These are phyloP conservation scores for Leptinotarsa texana DNA, from an alignment of 1,140 invertebrate species.

Conservation along the genomic window DNA sequence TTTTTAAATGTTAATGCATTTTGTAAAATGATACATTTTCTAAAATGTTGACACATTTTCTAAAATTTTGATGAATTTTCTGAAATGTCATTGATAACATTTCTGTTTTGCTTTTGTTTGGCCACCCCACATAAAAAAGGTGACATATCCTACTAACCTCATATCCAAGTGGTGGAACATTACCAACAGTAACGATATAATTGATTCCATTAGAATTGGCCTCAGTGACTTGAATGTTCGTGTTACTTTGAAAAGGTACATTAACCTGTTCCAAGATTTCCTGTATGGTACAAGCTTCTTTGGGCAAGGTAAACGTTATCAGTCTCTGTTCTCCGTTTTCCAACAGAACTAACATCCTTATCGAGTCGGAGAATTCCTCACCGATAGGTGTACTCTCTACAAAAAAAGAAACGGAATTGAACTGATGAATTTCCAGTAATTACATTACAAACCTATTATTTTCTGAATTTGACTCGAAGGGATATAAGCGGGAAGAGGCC, in stretches of 20 bases:
- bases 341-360: slow-evolving; percentile 75
- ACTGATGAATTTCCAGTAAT: not conserved
- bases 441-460: slow-evolving; percentile 46
- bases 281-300: slow-evolving; percentile 77
- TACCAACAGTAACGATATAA: slow-evolving; percentile 73
- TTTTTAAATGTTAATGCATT: no score
- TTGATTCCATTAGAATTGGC: slow-evolving; percentile 72
- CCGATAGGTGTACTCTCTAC: slow-evolving; percentile 44
- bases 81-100: no score
- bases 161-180: slow-evolving; percentile 32
- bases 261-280: slow-evolving; percentile 76
- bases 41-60: no score
- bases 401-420: slow-evolving; percentile 28
- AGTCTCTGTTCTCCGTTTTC: slow-evolving; percentile 74
- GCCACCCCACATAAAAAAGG: no score
- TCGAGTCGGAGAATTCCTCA: slow-evolving; percentile 55
- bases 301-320: slow-evolving; percentile 77
- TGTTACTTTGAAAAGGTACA: slow-evolving; percentile 66
- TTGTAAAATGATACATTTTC: no score
- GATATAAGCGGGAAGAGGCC: slow-evolving; percentile 45
- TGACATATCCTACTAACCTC: slow-evolving; percentile 26
- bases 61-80: no score
- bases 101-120: no score
- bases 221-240: slow-evolving; percentile 70
- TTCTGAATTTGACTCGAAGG: slow-evolving; percentile 51